These are phyloP conservation scores for Copsychus sechellarum DNA, from an alignment of 2,113 vertebrate genomes.

Conservation along the genomic window DNA sequence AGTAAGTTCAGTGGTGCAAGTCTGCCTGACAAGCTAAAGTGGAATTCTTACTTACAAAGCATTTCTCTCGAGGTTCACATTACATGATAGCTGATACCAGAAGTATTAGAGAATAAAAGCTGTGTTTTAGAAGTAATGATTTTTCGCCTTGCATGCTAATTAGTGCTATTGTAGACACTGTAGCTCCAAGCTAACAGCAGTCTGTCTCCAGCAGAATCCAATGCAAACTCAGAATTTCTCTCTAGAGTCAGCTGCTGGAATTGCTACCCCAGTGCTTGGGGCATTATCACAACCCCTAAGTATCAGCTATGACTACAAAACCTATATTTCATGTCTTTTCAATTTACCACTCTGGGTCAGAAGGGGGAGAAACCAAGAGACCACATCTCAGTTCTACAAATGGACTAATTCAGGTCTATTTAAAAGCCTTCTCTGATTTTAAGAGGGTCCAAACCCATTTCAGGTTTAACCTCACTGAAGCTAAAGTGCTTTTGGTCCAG, in stretches of 20 bases:
- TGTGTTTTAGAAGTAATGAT: background rate
- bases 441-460: background rate
- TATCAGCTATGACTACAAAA: background rate
- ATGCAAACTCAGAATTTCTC: background rate
- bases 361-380: background rate
- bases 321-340: background rate
- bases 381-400: background rate
- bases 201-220: background rate
- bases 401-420: background rate
- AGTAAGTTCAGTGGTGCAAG: background rate
- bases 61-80: background rate
- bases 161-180: background rate
- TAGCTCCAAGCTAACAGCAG: background rate
- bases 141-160: background rate
- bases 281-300: background rate
- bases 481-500: background rate
- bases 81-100: background rate
- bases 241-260: background rate
- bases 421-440: background rate
- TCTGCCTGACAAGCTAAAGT: background rate
- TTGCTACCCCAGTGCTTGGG: background rate
- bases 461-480: background rate
- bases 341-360: background rate
- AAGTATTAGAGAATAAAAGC: constrained; percentile 3
- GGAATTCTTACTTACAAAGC: background rate